Evolutionary conservation across 35 echinoderm and acorn worm genomes (phyloP).

Genomic region (Ophiothrix spiculata): DNA sequence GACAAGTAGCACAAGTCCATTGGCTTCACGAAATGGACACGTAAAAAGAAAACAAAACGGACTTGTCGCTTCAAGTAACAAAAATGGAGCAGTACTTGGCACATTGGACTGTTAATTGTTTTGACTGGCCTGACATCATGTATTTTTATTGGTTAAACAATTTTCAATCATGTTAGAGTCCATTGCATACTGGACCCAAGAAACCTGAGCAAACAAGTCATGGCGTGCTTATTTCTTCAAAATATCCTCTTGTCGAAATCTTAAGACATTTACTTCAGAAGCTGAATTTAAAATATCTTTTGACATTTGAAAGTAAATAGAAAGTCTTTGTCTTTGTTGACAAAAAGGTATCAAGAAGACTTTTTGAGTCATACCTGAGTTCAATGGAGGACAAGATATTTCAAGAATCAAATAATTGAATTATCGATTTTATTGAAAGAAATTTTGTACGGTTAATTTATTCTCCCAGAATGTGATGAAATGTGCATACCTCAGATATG

Average conservation of each 20-base stretch:
- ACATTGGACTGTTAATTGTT: background rate
- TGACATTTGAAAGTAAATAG: too few species aligned
- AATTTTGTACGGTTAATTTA: too few species aligned
- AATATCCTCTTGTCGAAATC: too few species aligned
- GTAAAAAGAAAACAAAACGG: background rate
- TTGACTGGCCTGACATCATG: background rate
- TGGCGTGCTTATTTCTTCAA: background rate
- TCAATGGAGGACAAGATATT: too few species aligned
- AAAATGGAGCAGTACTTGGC: background rate
- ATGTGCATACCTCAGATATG: too few species aligned
- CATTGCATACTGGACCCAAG: background rate
- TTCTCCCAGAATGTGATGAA: too few species aligned
- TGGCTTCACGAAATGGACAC: background rate
- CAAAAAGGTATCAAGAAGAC: too few species aligned
- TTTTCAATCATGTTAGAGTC: background rate
- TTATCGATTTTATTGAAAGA: too few species aligned
- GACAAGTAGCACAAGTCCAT: background rate
- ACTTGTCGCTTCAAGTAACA: constrained; percentile 1
- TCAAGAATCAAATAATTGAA: too few species aligned
- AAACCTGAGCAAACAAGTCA: background rate
- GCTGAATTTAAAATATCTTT: too few species aligned
- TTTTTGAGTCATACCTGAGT: too few species aligned
- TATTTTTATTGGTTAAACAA: background rate
- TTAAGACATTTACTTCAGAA: too few species aligned
- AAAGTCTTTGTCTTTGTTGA: background rate